Conservation (phyloP, 1,140 invertebrate species). For the Phocides pigmalion region DNA sequence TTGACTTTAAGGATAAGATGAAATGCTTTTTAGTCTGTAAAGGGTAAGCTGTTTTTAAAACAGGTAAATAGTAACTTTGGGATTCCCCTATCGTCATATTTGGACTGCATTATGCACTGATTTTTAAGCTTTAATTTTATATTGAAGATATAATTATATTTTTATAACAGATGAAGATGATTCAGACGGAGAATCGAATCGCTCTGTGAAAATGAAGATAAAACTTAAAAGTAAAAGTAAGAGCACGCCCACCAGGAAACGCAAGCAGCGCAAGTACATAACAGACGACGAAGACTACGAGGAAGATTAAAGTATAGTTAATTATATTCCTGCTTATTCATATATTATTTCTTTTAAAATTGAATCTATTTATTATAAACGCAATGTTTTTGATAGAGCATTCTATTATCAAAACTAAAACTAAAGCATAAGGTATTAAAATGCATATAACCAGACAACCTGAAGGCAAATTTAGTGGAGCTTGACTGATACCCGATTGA, state of each 20-base stretch:
- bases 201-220: slow-evolving; percentile 83
- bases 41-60: too few species aligned
- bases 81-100: too few species aligned
- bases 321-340: slow-evolving; percentile 16
- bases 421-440: too few species aligned
- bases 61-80: too few species aligned
- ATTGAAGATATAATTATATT: too few species aligned
- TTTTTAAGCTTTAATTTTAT: not conserved
- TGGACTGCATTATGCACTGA: not conserved
- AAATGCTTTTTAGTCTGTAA: too few species aligned
- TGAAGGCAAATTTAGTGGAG: too few species aligned
- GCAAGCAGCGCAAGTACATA: slow-evolving; percentile 77
- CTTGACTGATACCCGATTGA: too few species aligned
- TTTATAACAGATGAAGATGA: slow-evolving; percentile 73
- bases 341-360: slow-evolving; percentile 16
- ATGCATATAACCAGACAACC: too few species aligned
- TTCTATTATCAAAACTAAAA: too few species aligned
- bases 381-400: slow-evolving; percentile 8
- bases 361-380: slow-evolving; percentile 28
- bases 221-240: slow-evolving; percentile 79
- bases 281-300: slow-evolving; percentile 82
- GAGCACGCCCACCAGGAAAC: slow-evolving; percentile 69
- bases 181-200: slow-evolving; percentile 78
- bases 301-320: slow-evolving; percentile 69
- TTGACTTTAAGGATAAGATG: too few species aligned